Conservation (phyloP, 2,888 invertebrate species). For the Brenthis ino region DNA sequence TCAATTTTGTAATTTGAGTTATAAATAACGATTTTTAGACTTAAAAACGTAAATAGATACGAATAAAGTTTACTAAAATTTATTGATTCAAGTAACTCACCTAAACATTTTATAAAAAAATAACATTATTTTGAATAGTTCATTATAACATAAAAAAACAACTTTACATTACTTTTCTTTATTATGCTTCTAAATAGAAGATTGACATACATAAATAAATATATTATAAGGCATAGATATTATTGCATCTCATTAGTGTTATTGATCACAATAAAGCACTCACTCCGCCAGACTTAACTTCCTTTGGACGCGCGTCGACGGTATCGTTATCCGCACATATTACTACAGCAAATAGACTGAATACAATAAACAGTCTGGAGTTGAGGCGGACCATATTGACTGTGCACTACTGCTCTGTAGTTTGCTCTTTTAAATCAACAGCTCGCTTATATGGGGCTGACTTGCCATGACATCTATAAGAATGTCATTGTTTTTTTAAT, state of each 20-base stretch:
- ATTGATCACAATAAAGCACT: conserved; percentile 34
- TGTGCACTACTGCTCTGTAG: conserved; percentile 31
- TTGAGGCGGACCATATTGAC: conserved; percentile 39
- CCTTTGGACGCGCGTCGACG: conserved; percentile 27
- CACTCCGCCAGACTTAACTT: conserved; percentile 46
- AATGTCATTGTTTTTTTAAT: neutral
- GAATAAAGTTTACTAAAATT: too few relatives aligned
- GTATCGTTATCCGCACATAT: conserved; percentile 37
- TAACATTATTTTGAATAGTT: too few relatives aligned
- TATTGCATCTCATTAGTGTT: too few relatives aligned
- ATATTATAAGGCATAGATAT: too few relatives aligned
- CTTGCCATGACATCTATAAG: conserved; percentile 17
- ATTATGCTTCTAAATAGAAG: too few relatives aligned
- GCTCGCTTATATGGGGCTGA: conserved; percentile 6
- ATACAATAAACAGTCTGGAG: conserved; percentile 36
- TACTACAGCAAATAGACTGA: conserved; percentile 37
- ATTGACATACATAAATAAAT: too few relatives aligned
- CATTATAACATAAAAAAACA: too few relatives aligned
- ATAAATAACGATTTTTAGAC: neutral
- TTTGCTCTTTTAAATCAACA: conserved; percentile 36
- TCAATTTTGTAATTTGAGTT: neutral
- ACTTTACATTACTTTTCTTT: too few relatives aligned
- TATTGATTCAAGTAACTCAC: too few relatives aligned
- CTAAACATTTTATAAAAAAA: too few relatives aligned
- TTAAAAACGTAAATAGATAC: neutral